Conservation (phyloP, 2,888 invertebrate species). For the Ariolimax columbianus region DNA sequence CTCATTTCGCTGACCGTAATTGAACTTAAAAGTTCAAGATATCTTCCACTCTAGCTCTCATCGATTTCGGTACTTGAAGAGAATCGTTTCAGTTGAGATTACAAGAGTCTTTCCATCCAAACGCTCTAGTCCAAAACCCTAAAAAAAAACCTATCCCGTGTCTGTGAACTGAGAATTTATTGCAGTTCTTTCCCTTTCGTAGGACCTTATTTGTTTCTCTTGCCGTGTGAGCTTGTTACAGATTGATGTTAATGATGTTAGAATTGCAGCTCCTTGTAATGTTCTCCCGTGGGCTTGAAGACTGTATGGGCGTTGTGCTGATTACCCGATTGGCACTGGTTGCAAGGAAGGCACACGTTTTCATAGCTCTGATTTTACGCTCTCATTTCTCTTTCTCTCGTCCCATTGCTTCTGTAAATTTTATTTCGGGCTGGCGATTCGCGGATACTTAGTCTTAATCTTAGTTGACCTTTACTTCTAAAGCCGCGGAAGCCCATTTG, state of each 20-base stretch:
- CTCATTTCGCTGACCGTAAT: slow-evolving; percentile 25
- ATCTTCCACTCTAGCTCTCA: slow-evolving; percentile 27
- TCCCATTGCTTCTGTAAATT: not conserved
- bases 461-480: no score
- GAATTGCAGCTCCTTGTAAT: not conserved
- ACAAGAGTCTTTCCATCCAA: slow-evolving; percentile 4
- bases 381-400: not conserved
- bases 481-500: no score
- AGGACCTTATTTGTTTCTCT: slow-evolving; percentile 45
- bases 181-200: not conserved
- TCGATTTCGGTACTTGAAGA: slow-evolving; percentile 18
- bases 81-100: not conserved
- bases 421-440: not conserved
- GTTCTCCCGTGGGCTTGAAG: not conserved
- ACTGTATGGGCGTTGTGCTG: not conserved
- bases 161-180: slow-evolving; percentile 31
- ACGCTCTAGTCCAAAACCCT: not conserved
- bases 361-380: not conserved
- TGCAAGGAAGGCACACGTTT: not conserved
- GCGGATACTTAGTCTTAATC: no score
- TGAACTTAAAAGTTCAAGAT: slow-evolving; percentile 30
- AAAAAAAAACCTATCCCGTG: no score
- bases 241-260: slow-evolving; percentile 35
- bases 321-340: not conserved
- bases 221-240: slow-evolving; percentile 19